phyloP scores from a whole-genome alignment of 2,888 invertebrate species.

The Gari tellinella region DNA sequence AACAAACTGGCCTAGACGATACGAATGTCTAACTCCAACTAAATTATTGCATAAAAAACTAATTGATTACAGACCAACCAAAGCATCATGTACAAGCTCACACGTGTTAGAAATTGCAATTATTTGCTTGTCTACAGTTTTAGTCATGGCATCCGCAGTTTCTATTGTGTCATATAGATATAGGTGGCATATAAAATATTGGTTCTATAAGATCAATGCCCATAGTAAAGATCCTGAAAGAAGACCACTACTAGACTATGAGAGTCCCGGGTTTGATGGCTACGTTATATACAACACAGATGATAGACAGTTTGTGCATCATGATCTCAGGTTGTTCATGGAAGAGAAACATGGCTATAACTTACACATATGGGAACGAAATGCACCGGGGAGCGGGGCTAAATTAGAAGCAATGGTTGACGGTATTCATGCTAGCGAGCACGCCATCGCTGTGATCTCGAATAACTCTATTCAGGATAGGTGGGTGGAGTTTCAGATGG shows the following conservation, averaged over 20 bases:
- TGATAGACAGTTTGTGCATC: slow-evolving; percentile 12
- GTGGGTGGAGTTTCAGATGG: slow-evolving; percentile 58
- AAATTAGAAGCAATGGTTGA: slow-evolving; percentile 42
- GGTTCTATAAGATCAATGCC: slow-evolving; percentile 6
- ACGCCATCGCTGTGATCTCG: slow-evolving; percentile 50
- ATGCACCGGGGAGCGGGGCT: slow-evolving; percentile 3
- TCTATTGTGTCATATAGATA: slow-evolving; percentile 9
- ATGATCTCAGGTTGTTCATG: slow-evolving; percentile 4
- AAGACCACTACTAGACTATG: slow-evolving; percentile 2
- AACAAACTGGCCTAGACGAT: slow-evolving; percentile 21
- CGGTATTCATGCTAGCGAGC: slow-evolving; percentile 43
- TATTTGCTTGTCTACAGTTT: background rate
- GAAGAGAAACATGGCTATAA: slow-evolving; percentile 21
- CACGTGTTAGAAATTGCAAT: background rate
- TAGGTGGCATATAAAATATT: slow-evolving; percentile 36
- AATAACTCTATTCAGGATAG: slow-evolving; percentile 40
- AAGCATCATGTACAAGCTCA: slow-evolving; percentile 18
- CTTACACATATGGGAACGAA: slow-evolving; percentile 22
- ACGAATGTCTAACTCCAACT: slow-evolving; percentile 15
- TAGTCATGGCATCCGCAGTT: slow-evolving; percentile 2
- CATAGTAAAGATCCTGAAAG: slow-evolving; percentile 7
- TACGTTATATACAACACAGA: slow-evolving; percentile 25
- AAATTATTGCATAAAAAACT: background rate
- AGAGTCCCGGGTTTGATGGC: slow-evolving; percentile 3
- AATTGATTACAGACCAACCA: slow-evolving; percentile 15